A percentile compares a stretch with the other conserved stretches of the same genome.
phyloP scores from a whole-genome alignment of 2,797 vertebrate genomes.

The Hemibagrus guttatus region DNA sequence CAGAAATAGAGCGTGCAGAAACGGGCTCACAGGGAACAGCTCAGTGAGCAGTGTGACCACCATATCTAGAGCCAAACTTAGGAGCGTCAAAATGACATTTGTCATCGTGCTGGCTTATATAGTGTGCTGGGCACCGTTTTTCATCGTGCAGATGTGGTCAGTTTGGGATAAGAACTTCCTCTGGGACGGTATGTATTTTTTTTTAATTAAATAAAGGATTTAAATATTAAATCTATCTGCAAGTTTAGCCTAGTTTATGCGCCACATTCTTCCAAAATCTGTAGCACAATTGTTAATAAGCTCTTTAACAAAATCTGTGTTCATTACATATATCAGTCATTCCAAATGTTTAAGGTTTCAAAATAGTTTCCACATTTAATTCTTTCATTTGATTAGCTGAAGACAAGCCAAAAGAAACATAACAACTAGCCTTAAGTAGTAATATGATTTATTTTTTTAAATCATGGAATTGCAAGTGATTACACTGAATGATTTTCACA shows the following conservation, averaged over 20 bases:
- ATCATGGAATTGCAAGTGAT: neutral
- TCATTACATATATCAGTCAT: neutral
- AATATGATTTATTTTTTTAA: neutral
- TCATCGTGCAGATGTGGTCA: constrained; percentile 95
- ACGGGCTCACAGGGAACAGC: constrained; percentile 78
- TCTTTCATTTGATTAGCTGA: neutral
- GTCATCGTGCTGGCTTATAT: constrained; percentile 94
- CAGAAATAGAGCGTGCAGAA: constrained; percentile 62
- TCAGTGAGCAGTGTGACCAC: constrained; percentile 87
- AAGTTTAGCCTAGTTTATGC: neutral
- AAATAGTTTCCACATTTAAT: neutral
- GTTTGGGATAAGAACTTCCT: constrained; percentile 87
- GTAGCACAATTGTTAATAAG: neutral
- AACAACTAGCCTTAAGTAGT: neutral
- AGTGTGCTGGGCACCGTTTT: constrained; percentile 94
- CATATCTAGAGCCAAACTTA: constrained; percentile 91
- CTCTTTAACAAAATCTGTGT: neutral
- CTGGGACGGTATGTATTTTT: constrained; percentile 79
- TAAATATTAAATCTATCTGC: neutral
- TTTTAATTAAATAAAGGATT: neutral
- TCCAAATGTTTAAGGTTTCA: neutral
- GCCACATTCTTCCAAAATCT: neutral
- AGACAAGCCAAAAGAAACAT: neutral
- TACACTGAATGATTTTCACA: neutral
- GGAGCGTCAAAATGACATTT: constrained; percentile 96